Evolutionary conservation across 2,888 invertebrate genomes (phyloP).

Genomic region (Maniola hyperantus): DNA sequence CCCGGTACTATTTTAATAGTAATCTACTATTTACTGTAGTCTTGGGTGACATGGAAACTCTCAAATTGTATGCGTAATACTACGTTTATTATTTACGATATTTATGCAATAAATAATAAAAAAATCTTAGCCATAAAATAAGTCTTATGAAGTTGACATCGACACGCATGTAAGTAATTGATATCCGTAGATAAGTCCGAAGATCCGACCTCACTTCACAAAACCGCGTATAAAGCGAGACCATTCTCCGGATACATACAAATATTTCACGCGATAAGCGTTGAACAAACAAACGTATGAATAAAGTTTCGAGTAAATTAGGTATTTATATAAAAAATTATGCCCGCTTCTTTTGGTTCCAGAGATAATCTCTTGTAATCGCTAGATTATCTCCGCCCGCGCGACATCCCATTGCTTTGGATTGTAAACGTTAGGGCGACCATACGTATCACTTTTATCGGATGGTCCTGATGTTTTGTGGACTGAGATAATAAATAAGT

Average conservation of each 20-base stretch:
- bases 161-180: constrained; percentile 35
- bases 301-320: constrained; percentile 67
- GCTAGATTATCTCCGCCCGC: constrained; percentile 72
- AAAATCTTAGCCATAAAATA: constrained; percentile 17
- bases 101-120: constrained; percentile 21
- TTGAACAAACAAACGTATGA: constrained; percentile 68
- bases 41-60: not conserved
- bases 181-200: constrained; percentile 38
- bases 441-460: not conserved
- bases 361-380: constrained; percentile 69
- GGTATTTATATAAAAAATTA: constrained; percentile 67
- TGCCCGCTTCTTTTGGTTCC: constrained; percentile 58
- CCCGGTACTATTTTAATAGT: no score
- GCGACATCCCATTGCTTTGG: constrained; percentile 45
- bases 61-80: constrained; percentile 1
- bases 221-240: constrained; percentile 49
- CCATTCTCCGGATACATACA: constrained; percentile 52
- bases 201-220: constrained; percentile 27
- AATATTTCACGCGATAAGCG: constrained; percentile 63
- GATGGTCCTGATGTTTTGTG: not conserved
- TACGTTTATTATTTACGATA: constrained; percentile 18
- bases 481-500: not conserved
- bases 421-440: constrained; percentile 29
- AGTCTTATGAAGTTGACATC: constrained; percentile 21
- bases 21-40: not conserved